phyloP scores from a whole-genome alignment of 2,888 invertebrate species.

The Agrochola macilenta region DNA sequence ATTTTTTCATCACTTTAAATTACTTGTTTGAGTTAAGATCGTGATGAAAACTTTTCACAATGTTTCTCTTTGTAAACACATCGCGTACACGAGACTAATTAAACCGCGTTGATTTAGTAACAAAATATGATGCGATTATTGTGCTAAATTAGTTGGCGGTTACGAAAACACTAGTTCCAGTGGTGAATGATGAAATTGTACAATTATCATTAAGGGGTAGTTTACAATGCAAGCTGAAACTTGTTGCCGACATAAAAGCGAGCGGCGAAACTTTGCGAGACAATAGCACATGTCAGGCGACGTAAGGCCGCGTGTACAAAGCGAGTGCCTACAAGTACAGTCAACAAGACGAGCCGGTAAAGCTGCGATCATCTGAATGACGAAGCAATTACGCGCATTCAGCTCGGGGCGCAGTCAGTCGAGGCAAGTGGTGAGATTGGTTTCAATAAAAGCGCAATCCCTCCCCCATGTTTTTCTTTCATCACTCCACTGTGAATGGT shows the following conservation, averaged over 20 bases:
- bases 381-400: constrained; percentile 89
- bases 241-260: constrained; percentile 80
- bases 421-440: constrained; percentile 89
- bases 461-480: constrained; percentile 90
- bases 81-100: constrained; percentile 54
- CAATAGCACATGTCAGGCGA: constrained; percentile 83
- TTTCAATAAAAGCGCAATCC: constrained; percentile 90
- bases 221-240: constrained; percentile 70
- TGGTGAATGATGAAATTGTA: constrained; percentile 57
- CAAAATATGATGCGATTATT: constrained; percentile 55
- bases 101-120: constrained; percentile 55
- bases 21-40: constrained; percentile 73
- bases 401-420: constrained; percentile 85
- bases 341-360: constrained; percentile 87
- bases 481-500: constrained; percentile 86
- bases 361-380: constrained; percentile 89
- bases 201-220: constrained; percentile 68
- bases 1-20: constrained; percentile 79
- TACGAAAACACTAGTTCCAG: constrained; percentile 53
- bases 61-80: constrained; percentile 69
- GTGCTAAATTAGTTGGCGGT: constrained; percentile 40
- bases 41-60: constrained; percentile 74
- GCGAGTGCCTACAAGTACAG: constrained; percentile 83
- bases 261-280: constrained; percentile 77
- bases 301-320: constrained; percentile 84